Percentiles rank a stretch among this genome's conserved stretches.
phyloP scores from a whole-genome alignment of 2,113 vertebrate species.

The Crotophaga sulcirostris region DNA sequence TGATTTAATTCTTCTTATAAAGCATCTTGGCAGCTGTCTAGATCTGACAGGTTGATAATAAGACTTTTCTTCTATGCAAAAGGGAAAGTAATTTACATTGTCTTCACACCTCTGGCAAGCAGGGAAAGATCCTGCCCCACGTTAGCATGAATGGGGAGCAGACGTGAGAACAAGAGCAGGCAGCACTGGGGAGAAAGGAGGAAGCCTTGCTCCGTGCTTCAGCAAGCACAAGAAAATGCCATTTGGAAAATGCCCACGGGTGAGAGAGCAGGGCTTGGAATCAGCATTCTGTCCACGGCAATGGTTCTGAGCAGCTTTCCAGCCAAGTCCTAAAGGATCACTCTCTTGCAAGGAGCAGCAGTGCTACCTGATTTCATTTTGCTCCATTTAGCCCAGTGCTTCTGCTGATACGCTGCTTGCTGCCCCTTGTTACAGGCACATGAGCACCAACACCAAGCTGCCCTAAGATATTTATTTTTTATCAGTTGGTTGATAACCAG shows the following conservation, averaged over 20 bases:
- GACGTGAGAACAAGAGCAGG: neutral
- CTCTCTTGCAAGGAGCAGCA: neutral
- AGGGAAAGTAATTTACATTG: slow-evolving; percentile 66
- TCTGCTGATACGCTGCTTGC: neutral
- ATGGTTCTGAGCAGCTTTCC: neutral
- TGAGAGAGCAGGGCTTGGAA: neutral
- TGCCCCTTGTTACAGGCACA: neutral
- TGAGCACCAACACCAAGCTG: neutral
- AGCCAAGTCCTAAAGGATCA: slow-evolving; percentile 37
- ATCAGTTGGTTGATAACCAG: neutral
- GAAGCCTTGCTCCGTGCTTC: neutral
- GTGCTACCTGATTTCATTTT: neutral
- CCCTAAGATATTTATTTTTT: neutral
- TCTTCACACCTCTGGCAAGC: slow-evolving; percentile 60
- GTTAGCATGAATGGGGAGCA: neutral
- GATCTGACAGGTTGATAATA: slow-evolving; percentile 63
- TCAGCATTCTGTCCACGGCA: slow-evolving; percentile 20
- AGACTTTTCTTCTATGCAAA: slow-evolving; percentile 42
- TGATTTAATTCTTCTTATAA: slow-evolving; percentile 51
- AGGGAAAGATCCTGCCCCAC: slow-evolving; percentile 11
- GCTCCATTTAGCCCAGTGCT: neutral
- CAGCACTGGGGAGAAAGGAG: neutral
- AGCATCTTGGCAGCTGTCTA: slow-evolving; percentile 49
- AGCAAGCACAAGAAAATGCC: neutral
- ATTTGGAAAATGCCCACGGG: neutral